Percentiles rank a stretch among this genome's conserved stretches.
Conservation (phyloP, 2,888 invertebrate genomes). For the Hyles lineata region DNA sequence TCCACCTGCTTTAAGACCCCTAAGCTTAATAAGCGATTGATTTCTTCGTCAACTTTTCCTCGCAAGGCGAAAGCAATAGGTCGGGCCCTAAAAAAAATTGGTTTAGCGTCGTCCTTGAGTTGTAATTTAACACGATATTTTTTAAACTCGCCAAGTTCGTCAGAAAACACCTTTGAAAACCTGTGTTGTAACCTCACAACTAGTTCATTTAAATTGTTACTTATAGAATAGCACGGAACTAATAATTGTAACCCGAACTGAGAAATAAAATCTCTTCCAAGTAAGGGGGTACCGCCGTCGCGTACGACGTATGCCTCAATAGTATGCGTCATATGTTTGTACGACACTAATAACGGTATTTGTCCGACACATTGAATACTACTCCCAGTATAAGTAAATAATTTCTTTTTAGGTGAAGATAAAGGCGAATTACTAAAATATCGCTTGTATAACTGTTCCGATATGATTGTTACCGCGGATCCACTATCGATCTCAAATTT, state of each 20-base stretch:
- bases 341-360: neutral
- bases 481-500: slow-evolving; percentile 33
- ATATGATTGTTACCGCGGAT: slow-evolving; percentile 28
- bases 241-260: slow-evolving; percentile 24
- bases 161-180: neutral
- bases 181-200: neutral
- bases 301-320: slow-evolving; percentile 24
- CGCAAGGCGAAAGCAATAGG: neutral
- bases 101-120: neutral
- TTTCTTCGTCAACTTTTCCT: neutral
- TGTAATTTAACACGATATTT: neutral
- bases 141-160: neutral
- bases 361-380: neutral
- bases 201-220: neutral
- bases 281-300: slow-evolving; percentile 31
- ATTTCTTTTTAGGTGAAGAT: neutral
- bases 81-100: neutral
- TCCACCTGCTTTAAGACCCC: too few relatives aligned
- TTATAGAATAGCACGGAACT: neutral
- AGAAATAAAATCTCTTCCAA: slow-evolving; percentile 31
- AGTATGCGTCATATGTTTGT: neutral
- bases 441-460: neutral
- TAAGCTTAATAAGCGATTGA: too few relatives aligned
- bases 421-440: slow-evolving; percentile 6
- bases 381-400: neutral